Evolutionary conservation across 1,140 invertebrate species (phyloP), one percentile per base, ranked within the genome.

Genomic region (Tetranychus urticae): DNA sequence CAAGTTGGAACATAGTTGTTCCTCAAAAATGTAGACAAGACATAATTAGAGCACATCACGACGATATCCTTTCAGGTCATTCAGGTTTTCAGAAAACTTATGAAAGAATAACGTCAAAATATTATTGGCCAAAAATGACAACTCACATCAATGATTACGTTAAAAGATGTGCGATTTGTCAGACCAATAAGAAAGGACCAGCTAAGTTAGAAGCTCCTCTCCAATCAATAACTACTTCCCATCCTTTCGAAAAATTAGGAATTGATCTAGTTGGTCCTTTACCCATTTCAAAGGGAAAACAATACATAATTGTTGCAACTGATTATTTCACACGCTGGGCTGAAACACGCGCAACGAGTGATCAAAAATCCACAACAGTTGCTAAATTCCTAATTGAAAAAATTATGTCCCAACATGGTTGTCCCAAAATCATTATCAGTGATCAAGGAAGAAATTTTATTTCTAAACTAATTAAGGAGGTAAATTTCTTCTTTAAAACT

Each of bases 271-370:
- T 66, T 14, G 67, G 68, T 2, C 65, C 64, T 13, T 56, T 69
- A 14, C 47, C 47, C 14, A 4, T 5, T n/a, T 14, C 23, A 6
- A 31, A 14, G 3, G 3, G 23, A n/a, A 3, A 66, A 42, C 60
- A 58, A 42, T 68, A 68, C 56, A 66, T 70, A 33, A 34, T 68
- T 4, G 63, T 66, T 13, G 39, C 65, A 1, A 45, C 58, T 10
- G 68, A 70, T 57, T 69, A 67, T 37, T 69, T 67, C 42, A 67
- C 66, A 8, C 67, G 67, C 62, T 70, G 59, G 59, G 45, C 50
- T 14, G 65, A 68, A 59, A 63, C 63, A 3, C 63, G 50, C 61
- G 59, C 67, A 3, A 8, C 66, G 4, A 48, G 48, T 14, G 54
- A 67, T 57, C 63, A n/a, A 34, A 3, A 6, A 14, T 7, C 60